Percentiles rank a stretch among this genome's conserved stretches.
Evolutionary conservation across 2,113 vertebrate species (phyloP).

Genomic region (Chitala chitala): DNA sequence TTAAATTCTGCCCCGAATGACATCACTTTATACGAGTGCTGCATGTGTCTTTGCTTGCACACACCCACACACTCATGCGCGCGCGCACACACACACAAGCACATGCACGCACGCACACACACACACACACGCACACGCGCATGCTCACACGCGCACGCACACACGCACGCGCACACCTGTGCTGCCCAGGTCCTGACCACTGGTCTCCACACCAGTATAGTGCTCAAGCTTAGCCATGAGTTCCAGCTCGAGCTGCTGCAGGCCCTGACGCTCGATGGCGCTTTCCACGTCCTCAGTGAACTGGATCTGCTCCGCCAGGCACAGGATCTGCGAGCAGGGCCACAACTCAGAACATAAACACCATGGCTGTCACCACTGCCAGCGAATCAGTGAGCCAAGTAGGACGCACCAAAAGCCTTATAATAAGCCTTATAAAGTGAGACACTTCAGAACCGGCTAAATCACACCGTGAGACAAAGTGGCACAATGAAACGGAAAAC

Average conservation of each 20-base stretch:
- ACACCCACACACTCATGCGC: background rate
- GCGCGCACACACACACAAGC: too few relatives aligned
- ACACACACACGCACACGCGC: background rate
- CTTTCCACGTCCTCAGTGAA: conserved; percentile 91
- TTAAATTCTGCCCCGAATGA: too few relatives aligned
- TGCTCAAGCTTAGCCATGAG: conserved; percentile 80
- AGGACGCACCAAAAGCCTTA: too few relatives aligned
- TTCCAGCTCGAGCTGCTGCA: conserved; percentile 80
- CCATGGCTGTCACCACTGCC: background rate
- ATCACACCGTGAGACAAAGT: background rate
- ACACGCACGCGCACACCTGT: conserved; percentile 54
- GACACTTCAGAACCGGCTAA: too few relatives aligned
- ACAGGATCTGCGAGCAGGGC: conserved; percentile 70
- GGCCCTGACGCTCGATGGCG: conserved; percentile 68
- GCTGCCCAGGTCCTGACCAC: conserved; percentile 58
- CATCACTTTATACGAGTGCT: background rate
- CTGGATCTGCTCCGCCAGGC: conserved; percentile 89
- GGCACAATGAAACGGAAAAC: background rate
- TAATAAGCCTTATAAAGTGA: too few relatives aligned
- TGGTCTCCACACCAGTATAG: conserved; percentile 78
- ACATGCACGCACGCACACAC: conserved; percentile 20
- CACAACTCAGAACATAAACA: background rate
- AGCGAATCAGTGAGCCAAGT: background rate
- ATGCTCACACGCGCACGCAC: background rate
- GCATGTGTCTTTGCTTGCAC: background rate